phyloP scores from a whole-genome alignment of 2,888 invertebrate genomes.

The Caenorhabditis japonica region DNA sequence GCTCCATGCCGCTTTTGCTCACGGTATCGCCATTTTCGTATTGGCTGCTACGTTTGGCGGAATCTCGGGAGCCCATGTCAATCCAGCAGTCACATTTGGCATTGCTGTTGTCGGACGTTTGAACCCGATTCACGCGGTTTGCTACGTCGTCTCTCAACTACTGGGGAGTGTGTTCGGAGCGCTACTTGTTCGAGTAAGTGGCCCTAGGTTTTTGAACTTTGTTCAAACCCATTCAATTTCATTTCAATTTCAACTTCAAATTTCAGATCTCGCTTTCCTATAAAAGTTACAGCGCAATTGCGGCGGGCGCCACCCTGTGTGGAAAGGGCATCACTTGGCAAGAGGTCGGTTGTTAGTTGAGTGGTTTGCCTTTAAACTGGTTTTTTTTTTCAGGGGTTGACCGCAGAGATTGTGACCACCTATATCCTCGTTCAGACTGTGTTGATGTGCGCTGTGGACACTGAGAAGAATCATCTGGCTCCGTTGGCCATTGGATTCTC shows the following conservation, averaged over 20 bases:
- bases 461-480: slow-evolving; percentile 70
- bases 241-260: not conserved
- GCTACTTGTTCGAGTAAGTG: slow-evolving; percentile 69
- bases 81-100: slow-evolving; percentile 79
- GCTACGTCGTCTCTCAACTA: slow-evolving; percentile 75
- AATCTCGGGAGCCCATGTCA: slow-evolving; percentile 79
- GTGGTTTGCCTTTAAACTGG: not conserved
- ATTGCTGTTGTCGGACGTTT: slow-evolving; percentile 68
- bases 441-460: slow-evolving; percentile 78
- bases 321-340: slow-evolving; percentile 45
- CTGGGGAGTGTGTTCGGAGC: slow-evolving; percentile 78
- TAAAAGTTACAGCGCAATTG: slow-evolving; percentile 35
- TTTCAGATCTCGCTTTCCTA: slow-evolving; percentile 46
- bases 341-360: slow-evolving; percentile 39
- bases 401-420: slow-evolving; percentile 74
- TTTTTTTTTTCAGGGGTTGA: slow-evolving; percentile 63
- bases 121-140: slow-evolving; percentile 58
- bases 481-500: slow-evolving; percentile 78
- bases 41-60: slow-evolving; percentile 69
- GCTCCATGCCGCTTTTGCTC: slow-evolving; percentile 70
- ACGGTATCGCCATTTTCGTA: slow-evolving; percentile 72
- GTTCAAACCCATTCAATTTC: not conserved
- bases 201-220: slow-evolving; percentile 16
- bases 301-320: slow-evolving; percentile 54
- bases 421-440: slow-evolving; percentile 77